phyloP scores from a whole-genome alignment of 1,140 invertebrate species.

The Drosophila erecta region DNA sequence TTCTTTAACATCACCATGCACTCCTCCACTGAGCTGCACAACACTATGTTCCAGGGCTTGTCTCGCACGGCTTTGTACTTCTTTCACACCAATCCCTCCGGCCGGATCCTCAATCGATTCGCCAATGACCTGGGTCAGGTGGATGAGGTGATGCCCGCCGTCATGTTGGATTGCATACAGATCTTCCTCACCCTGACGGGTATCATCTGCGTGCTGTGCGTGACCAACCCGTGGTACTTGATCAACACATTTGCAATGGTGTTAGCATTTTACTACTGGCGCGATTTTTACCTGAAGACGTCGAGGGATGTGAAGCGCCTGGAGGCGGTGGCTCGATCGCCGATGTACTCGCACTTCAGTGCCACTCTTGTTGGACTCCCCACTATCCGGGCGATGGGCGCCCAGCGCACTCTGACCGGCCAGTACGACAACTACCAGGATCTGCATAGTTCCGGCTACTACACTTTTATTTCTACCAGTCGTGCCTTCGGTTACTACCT shows the following conservation, averaged over 20 bases:
- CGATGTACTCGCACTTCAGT: constrained; percentile 92
- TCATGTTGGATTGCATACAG: constrained; percentile 90
- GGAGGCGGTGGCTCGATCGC: constrained; percentile 91
- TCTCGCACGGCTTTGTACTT: constrained; percentile 89
- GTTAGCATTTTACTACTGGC: constrained; percentile 89
- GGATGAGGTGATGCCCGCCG: constrained; percentile 81
- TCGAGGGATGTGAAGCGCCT: constrained; percentile 94
- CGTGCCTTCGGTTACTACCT: constrained; percentile 93
- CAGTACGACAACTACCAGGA: constrained; percentile 88
- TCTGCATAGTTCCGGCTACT: constrained; percentile 90
- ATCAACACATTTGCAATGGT: constrained; percentile 89
- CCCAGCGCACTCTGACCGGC: constrained; percentile 87
- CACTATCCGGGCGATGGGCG: constrained; percentile 90
- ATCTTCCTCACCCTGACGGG: constrained; percentile 90
- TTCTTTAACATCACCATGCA: constrained; percentile 90
- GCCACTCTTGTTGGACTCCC: constrained; percentile 90
- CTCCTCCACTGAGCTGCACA: constrained; percentile 87
- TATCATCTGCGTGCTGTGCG: constrained; percentile 90
- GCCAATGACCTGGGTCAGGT: constrained; percentile 90
- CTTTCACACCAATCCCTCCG: constrained; percentile 91
- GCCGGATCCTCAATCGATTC: constrained; percentile 90
- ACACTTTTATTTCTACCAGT: constrained; percentile 90
- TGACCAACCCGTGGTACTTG: constrained; percentile 91
- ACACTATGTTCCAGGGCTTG: constrained; percentile 63
- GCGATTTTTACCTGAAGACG: constrained; percentile 92